Conservation (phyloP, 2,888 invertebrate genomes). For the Thereva unica region DNA sequence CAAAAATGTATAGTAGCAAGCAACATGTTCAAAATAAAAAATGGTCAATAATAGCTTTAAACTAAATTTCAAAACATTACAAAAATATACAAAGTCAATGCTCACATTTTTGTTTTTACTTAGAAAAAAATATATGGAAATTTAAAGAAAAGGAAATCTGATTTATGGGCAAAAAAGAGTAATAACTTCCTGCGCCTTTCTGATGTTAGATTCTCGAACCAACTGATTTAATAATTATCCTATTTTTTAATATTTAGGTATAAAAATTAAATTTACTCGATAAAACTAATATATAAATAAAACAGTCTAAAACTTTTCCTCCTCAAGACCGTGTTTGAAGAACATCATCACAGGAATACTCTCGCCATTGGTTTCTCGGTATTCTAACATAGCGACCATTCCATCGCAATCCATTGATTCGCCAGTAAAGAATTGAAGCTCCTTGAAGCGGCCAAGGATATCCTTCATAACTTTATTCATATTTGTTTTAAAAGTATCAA, state of each 20-base stretch:
- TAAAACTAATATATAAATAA: slow-evolving; percentile 34
- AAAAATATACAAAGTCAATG: no score
- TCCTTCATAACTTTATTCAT: slow-evolving; percentile 94
- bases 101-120: no score
- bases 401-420: slow-evolving; percentile 94
- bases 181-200: background rate
- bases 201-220: slow-evolving; percentile 21
- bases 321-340: slow-evolving; percentile 93
- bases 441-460: slow-evolving; percentile 86
- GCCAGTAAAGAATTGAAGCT: slow-evolving; percentile 89
- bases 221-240: slow-evolving; percentile 35
- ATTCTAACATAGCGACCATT: slow-evolving; percentile 92
- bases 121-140: no score
- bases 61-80: no score
- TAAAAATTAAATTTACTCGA: slow-evolving; percentile 41
- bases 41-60: no score
- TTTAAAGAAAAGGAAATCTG: no score
- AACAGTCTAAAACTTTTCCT: slow-evolving; percentile 83
- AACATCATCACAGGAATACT: slow-evolving; percentile 90
- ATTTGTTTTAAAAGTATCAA: slow-evolving; percentile 86
- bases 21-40: no score
- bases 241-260: slow-evolving; percentile 35
- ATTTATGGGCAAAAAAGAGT: no score
- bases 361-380: slow-evolving; percentile 83
- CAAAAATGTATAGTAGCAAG: slow-evolving; percentile 2